Evolutionary conservation across 2,888 invertebrate genomes (phyloP), one percentile per base, ranked within the genome.

Genomic region (Phalera bucephala): DNA sequence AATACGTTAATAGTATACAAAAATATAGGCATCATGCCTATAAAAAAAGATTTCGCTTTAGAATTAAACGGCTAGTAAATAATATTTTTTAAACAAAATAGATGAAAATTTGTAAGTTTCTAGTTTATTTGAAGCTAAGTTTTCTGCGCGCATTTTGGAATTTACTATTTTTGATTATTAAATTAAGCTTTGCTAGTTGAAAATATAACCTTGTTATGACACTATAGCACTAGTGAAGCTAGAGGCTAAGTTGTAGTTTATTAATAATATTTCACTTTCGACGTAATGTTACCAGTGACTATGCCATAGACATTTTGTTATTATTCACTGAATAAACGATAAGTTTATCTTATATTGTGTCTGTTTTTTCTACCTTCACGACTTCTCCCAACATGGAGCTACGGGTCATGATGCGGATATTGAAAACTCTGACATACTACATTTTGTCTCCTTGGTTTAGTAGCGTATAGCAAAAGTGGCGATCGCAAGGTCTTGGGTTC

Each of bases 241-340:
- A 75, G 80, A 83, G 80, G 82, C 84, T 84, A 80, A 80, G 66
- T 65, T 64, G 58, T 66, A 53, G 26, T 48, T 45, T 36, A 40
- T 36, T 31, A 41, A 40, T 52, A 57, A 52, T 62, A 63, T 64
- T 66, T 64, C 65, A 69, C 70, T 65, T 68, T 75, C 63, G 65
- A 76, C 65, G 33, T 68, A 69, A 73, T 70, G 88, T 89, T 87
- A 89, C 88, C 88, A 87, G 87, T 85, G 79, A 82, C 74, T 83
- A 87, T 81, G 88, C 88, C 88, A 89, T 88, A 88, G 88, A 89
- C 45, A 69, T 74, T n/a, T 76, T 82, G 75, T 87, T 82, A 74
- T 75, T 72, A 75, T 80, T 80, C 83, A 80, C 79, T 72, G 77
- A 88, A 83, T 86, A 86, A 85, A 86, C 63, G 47, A 68, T 75